Evolutionary conservation across 2,797 vertebrate genomes (phyloP).

Genomic region (Nannoperca australis): DNA sequence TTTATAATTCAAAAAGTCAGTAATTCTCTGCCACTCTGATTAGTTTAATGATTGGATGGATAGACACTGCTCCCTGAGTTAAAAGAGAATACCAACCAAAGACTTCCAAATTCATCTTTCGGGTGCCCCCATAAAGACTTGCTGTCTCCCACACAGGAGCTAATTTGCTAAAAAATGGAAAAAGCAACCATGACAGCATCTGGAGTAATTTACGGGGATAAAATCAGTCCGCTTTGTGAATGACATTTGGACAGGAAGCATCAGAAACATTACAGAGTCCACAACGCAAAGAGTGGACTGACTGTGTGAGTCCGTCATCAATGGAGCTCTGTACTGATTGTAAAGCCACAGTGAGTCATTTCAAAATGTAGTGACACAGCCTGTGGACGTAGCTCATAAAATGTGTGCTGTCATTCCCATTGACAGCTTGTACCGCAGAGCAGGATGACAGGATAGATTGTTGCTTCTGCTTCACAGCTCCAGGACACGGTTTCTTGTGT

Average conservation of each 20-base stretch:
- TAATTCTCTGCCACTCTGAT: slow-evolving; percentile 66
- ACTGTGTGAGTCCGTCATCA: slow-evolving; percentile 40
- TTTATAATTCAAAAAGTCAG: slow-evolving; percentile 67
- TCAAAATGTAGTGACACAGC: slow-evolving; percentile 58
- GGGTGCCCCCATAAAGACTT: slow-evolving; percentile 33
- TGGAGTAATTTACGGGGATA: slow-evolving; percentile 37
- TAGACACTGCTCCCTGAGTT: slow-evolving; percentile 55
- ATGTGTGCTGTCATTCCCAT: slow-evolving; percentile 57
- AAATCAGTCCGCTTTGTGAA: slow-evolving; percentile 39
- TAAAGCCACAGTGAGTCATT: slow-evolving; percentile 57
- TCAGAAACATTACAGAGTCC: neutral
- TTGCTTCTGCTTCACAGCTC: slow-evolving; percentile 39
- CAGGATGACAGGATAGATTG: slow-evolving; percentile 56
- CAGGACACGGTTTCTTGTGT: slow-evolving; percentile 43
- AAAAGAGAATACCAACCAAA: slow-evolving; percentile 60
- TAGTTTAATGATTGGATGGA: slow-evolving; percentile 67
- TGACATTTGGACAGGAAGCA: slow-evolving; percentile 31
- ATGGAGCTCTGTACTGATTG: slow-evolving; percentile 41
- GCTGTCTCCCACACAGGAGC: slow-evolving; percentile 25
- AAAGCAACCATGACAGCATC: slow-evolving; percentile 35
- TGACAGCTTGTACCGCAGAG: slow-evolving; percentile 47
- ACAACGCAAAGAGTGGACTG: slow-evolving; percentile 6
- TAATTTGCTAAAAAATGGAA: slow-evolving; percentile 46
- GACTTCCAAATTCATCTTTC: slow-evolving; percentile 57
- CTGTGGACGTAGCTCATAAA: slow-evolving; percentile 56